A percentile compares a stretch with the other conserved stretches of the same genome.
Conservation (phyloP, 2,797 vertebrate species). For the Tarsius wallacei region DNA sequence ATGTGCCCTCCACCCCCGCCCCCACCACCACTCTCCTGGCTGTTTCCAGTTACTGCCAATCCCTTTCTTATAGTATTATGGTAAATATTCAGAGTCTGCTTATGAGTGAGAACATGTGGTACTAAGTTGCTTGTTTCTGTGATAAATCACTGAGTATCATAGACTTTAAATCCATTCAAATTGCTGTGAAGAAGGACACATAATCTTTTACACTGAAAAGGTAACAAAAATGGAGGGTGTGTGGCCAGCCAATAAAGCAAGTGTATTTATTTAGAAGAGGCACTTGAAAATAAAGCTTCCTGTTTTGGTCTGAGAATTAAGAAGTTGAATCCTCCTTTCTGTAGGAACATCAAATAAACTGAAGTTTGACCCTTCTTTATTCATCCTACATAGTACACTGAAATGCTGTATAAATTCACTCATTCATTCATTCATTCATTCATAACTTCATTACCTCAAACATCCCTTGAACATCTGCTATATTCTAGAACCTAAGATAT, state of each 20-base stretch:
- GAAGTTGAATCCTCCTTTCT: background rate
- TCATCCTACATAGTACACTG: no score
- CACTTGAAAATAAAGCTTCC: conserved; percentile 11
- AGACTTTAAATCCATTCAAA: no score
- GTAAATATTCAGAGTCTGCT: no score
- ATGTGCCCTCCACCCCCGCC: no score
- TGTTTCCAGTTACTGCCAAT: no score
- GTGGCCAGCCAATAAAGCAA: background rate
- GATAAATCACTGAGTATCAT: no score
- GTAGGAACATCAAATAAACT: background rate
- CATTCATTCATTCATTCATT: background rate
- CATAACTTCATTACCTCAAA: background rate
- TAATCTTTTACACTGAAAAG: conserved; percentile 58
- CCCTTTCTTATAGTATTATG: no score
- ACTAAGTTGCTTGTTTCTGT: no score
- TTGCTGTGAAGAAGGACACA: background rate
- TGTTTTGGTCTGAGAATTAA: conserved; percentile 25
- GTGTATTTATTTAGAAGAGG: background rate
- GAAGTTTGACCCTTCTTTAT: background rate
- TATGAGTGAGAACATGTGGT: no score
- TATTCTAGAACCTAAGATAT: background rate
- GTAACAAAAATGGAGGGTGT: conserved; percentile 11
- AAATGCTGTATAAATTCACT: background rate
- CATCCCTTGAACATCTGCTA: background rate
- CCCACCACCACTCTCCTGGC: no score